Evolutionary conservation across 2,888 invertebrate genomes (phyloP), one percentile per base, ranked within the genome.

Genomic region (Slavum lentiscoides): DNA sequence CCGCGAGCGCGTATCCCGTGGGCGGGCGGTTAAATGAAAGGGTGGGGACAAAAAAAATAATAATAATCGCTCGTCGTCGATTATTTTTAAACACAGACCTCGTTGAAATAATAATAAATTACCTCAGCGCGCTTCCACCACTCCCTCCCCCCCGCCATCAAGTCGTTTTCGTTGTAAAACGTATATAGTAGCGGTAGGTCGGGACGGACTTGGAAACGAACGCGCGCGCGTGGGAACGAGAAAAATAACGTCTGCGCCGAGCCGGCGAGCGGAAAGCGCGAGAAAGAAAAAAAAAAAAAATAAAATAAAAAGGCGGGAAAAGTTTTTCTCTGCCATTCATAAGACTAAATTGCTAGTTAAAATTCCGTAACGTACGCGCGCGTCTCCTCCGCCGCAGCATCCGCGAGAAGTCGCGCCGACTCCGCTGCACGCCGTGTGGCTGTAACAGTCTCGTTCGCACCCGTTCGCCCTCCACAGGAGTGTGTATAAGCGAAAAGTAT

Each of bases 131-230:
- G 37, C n/a, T 6, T 2, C 4, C 30, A 30, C 30, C 30, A 30
- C n/a, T 9, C n/a, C n/a, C n/a, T n/a, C n/a, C n/a, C n/a, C n/a
- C n/a, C n/a, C 43, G 43, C 6, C 43, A 7, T 43, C 43, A n/a
- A n/a, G 68, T 53, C 37, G 77, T 30, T 61, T 59, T 58, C 55
- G 75, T 49, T 59, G 76, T 59, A 49, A 66, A 66, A 55, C 3
- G 39, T n/a, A n/a, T n/a, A 69, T 77, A 80, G 80, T 80, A 80
- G 80, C 55, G 80, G 80, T 80, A 80, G 80, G 80, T 80, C 80
- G 49, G 69, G 80, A 62, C 9, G 77, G 70, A 77, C 77, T 77
- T 69, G 77, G 69, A n/a, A n/a, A n/a, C n/a, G n/a, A 77, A 77
- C n/a, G 61, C 62, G 61, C 76, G 61, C 67, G 49, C 49, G 49